Conservation (phyloP, 1,140 invertebrate species). For the Lithobius niger region DNA sequence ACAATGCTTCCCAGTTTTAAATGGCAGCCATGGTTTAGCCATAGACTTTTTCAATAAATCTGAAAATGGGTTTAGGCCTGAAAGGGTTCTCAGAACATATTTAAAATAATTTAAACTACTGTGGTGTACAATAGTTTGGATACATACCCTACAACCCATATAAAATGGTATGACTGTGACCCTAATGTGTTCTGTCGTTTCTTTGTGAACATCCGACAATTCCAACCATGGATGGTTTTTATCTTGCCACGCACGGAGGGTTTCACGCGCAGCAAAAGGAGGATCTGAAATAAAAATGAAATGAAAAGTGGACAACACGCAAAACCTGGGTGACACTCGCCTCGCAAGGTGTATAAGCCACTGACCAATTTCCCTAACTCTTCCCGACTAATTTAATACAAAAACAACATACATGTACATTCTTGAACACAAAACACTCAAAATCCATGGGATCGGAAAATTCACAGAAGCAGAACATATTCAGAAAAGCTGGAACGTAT, state of each 20-base stretch:
- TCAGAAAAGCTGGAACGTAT: no score
- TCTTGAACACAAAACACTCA: no score
- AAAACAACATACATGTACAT: no score
- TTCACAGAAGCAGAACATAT: no score
- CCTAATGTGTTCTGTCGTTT: constrained; percentile 88
- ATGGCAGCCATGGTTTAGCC: no score
- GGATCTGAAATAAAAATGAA: constrained; percentile 45
- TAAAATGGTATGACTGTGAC: constrained; percentile 97
- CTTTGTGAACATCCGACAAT: constrained; percentile 91
- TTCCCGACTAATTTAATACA: no score
- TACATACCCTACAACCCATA: constrained; percentile 62
- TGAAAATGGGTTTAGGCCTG: not conserved
- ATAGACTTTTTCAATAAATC: not conserved
- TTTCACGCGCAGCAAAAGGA: constrained; percentile 75
- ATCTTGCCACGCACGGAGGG: constrained; percentile 86
- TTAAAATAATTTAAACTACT: constrained; percentile 5
- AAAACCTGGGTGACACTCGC: no score
- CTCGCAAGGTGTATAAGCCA: no score
- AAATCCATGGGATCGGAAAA: no score
- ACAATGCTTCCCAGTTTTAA: no score
- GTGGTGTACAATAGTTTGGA: not conserved
- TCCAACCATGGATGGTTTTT: constrained; percentile 96
- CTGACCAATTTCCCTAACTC: no score
- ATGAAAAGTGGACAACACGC: no score
- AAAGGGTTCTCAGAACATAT: not conserved